A percentile compares a stretch with the other conserved stretches of the same genome.
Evolutionary conservation across 2,113 vertebrate genomes (phyloP).

Genomic region (Piliocolobus tephrosceles): DNA sequence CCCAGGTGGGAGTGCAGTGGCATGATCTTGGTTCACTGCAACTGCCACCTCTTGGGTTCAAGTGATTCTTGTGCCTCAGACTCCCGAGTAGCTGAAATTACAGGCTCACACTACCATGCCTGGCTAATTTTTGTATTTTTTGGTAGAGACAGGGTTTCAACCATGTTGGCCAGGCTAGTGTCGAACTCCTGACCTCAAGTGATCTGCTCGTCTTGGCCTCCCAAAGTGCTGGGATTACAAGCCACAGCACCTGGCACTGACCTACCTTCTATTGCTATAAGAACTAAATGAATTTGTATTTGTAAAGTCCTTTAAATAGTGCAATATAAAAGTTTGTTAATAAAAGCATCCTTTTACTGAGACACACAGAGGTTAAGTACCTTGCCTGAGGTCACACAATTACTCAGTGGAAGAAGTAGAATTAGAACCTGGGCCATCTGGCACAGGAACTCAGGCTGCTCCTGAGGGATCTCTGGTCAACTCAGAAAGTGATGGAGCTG

Average conservation of each 20-base stretch:
- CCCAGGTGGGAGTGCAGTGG: too few relatives aligned
- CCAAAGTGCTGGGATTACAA: too few relatives aligned
- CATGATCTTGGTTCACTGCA: too few relatives aligned
- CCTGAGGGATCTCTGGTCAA: background rate
- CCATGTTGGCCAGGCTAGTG: too few relatives aligned
- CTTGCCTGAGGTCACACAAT: background rate
- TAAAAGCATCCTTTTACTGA: background rate
- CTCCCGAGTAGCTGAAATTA: too few relatives aligned
- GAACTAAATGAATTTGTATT: background rate
- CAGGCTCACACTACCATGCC: too few relatives aligned
- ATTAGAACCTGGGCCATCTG: background rate
- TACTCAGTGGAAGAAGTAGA: background rate
- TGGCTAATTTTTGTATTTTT: too few relatives aligned
- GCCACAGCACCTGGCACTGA: background rate
- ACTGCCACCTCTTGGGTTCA: too few relatives aligned
- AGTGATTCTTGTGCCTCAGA: too few relatives aligned
- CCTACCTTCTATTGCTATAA: background rate
- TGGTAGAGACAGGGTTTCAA: too few relatives aligned
- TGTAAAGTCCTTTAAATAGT: background rate
- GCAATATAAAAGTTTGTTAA: background rate
- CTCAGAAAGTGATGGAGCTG: background rate
- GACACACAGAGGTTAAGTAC: background rate
- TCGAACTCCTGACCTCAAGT: too few relatives aligned
- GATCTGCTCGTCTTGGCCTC: too few relatives aligned
- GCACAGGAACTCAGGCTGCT: background rate